phyloP scores from a whole-genome alignment of 2,797 vertebrate species.

The Glossophaga mutica region DNA sequence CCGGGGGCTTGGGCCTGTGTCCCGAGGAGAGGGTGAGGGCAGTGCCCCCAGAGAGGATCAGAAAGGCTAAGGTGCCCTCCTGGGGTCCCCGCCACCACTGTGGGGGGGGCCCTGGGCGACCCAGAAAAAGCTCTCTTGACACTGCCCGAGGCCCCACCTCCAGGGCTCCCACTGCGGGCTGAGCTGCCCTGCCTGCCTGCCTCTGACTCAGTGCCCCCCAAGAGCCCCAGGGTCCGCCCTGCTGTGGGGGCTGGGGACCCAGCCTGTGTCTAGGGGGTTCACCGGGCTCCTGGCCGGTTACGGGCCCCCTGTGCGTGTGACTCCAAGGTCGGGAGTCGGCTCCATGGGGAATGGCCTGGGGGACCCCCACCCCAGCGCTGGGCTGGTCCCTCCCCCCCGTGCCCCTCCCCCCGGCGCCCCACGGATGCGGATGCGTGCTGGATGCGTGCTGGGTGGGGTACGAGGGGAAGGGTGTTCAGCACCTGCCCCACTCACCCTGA shows the following conservation, averaged over 20 bases:
- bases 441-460: fast-evolving
- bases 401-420: neutral
- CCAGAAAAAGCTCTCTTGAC: neutral
- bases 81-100: neutral
- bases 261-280: no score
- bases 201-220: neutral
- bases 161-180: fast-evolving
- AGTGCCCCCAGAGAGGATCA: fast-evolving
- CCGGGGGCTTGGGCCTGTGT: conserved; percentile 60
- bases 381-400: neutral
- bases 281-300: neutral
- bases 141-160: fast-evolving
- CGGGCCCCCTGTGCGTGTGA: neutral
- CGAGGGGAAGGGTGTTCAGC: fast-evolving
- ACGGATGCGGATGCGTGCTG: fast-evolving
- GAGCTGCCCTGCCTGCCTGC: neutral
- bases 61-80: no score
- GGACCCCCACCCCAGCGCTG: neutral
- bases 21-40: conserved; percentile 27
- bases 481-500: conserved; percentile 84
- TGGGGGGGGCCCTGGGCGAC: neutral
- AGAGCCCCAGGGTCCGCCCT: fast-evolving
- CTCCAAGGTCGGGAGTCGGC: neutral
- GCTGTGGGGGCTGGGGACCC: neutral
- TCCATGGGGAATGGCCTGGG: neutral